Evolutionary conservation across 2,797 vertebrate species (phyloP).

Genomic region (Parauchenoglanis ngamensis): DNA sequence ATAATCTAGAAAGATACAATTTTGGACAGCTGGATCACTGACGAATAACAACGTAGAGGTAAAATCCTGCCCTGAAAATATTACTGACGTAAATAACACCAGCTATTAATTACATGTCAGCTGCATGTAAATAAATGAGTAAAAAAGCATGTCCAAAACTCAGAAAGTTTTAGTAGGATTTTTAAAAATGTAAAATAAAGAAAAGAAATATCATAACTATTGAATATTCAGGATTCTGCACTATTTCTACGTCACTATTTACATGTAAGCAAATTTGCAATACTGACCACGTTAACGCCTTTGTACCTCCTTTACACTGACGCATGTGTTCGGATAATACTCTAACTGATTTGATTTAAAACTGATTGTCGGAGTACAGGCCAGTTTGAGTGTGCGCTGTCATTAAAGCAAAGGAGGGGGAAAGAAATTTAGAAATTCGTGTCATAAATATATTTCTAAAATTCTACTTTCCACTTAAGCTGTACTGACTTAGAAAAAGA

Average conservation of each 20-base stretch:
- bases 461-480: neutral
- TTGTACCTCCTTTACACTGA: neutral
- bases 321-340: too few relatives aligned
- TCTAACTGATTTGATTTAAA: too few relatives aligned
- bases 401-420: neutral
- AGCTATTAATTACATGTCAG: neutral
- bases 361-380: neutral
- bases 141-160: neutral
- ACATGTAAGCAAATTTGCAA: neutral
- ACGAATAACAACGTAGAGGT: conserved; percentile 16
- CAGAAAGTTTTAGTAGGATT: neutral
- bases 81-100: neutral
- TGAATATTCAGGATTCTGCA: neutral
- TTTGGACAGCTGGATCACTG: neutral
- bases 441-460: too few relatives aligned
- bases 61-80: neutral
- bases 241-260: neutral
- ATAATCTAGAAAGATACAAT: conserved; percentile 6
- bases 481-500: neutral
- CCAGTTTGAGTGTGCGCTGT: neutral
- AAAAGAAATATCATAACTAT: neutral
- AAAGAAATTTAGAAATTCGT: neutral
- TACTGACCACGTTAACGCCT: neutral
- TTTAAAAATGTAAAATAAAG: neutral
- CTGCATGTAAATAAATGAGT: neutral